These are phyloP conservation scores for Aldrovandia affinis DNA, from an alignment of 2,797 vertebrate genomes.

Conservation along the genomic window DNA sequence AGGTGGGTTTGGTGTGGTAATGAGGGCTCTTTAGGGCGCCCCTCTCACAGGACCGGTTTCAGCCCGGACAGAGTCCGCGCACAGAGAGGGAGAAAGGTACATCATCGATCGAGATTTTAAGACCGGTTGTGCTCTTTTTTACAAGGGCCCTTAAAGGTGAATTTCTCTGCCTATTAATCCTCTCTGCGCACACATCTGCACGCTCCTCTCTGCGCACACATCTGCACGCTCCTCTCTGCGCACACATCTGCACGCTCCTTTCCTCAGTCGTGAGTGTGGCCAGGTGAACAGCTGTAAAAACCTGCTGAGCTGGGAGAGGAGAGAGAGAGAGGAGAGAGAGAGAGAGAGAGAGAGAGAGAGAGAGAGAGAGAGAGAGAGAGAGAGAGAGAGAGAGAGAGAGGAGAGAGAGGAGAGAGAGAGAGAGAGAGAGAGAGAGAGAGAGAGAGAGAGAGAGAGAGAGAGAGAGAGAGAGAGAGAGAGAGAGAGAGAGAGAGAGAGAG, in stretches of 20 bases:
- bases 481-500: background rate
- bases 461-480: background rate
- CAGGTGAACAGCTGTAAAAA: slow-evolving; percentile 27
- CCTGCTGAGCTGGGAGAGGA: slow-evolving; percentile 3
- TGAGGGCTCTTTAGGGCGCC: slow-evolving; percentile 14
- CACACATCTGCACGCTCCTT: slow-evolving; percentile 22
- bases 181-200: slow-evolving; percentile 22
- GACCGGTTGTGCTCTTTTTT: slow-evolving; percentile 10
- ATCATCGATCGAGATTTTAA: slow-evolving; percentile 19
- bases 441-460: background rate
- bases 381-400: background rate
- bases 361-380: background rate
- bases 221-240: slow-evolving; percentile 20
- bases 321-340: background rate
- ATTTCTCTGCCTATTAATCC: slow-evolving; percentile 31
- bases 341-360: background rate
- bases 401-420: background rate
- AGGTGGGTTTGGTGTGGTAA: slow-evolving; percentile 26
- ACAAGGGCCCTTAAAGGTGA: slow-evolving; percentile 18
- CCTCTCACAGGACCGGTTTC: slow-evolving; percentile 8
- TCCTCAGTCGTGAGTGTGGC: slow-evolving; percentile 7
- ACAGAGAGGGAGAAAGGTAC: slow-evolving; percentile 12
- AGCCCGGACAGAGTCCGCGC: background rate
- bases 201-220: slow-evolving; percentile 17
- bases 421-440: background rate